Percentiles rank a stretch among this genome's conserved stretches.
Evolutionary conservation across 2,888 invertebrate genomes (phyloP).

Genomic region (Lasioglossum calceatum): DNA sequence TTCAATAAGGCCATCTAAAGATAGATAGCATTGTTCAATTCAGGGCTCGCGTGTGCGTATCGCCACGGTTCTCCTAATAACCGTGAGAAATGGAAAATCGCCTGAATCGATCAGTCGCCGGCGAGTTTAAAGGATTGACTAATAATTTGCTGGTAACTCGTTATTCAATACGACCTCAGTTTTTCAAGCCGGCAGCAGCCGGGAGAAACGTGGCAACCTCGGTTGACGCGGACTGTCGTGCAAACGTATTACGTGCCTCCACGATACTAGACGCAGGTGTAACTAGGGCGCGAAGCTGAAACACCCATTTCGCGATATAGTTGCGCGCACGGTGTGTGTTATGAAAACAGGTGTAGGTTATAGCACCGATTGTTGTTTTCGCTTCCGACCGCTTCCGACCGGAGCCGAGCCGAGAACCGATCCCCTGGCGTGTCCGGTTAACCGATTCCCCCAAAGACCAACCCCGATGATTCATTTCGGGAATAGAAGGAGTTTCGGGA

Average conservation of each 20-base stretch:
- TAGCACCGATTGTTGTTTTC: constrained; percentile 38
- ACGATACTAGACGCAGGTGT: constrained; percentile 71
- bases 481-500: constrained; percentile 48
- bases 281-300: constrained; percentile 78
- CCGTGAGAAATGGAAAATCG: constrained; percentile 26
- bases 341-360: constrained; percentile 61
- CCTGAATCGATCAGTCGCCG: constrained; percentile 4
- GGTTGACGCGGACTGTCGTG: constrained; percentile 59
- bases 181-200: constrained; percentile 45
- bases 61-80: background rate
- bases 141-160: constrained; percentile 49
- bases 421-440: background rate
- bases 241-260: constrained; percentile 62
- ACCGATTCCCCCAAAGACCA: constrained; percentile 39
- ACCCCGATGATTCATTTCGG: constrained; percentile 51
- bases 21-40: constrained; percentile 18
- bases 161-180: constrained; percentile 57
- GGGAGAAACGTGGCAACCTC: constrained; percentile 67
- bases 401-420: background rate
- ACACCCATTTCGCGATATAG: constrained; percentile 68
- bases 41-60: background rate
- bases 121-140: constrained; percentile 37
- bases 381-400: background rate
- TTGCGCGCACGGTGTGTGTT: constrained; percentile 50
- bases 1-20: background rate